Conservation (phyloP, 2,888 invertebrate genomes). For the Timandra comae region DNA sequence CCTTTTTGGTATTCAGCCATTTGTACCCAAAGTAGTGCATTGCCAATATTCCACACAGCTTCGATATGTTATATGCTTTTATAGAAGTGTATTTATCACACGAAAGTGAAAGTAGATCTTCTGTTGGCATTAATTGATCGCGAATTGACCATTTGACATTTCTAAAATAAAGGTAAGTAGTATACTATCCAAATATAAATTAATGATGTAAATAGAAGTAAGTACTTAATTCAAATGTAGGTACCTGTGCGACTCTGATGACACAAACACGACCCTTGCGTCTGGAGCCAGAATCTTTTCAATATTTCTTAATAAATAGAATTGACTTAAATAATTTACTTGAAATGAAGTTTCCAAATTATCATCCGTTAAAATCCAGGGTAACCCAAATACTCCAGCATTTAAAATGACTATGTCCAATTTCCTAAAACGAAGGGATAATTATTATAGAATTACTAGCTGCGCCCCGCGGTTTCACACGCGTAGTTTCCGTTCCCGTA, state of each 20-base stretch:
- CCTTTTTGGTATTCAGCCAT: slow-evolving; percentile 81
- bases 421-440: slow-evolving; percentile 76
- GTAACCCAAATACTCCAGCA: slow-evolving; percentile 87
- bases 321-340: slow-evolving; percentile 91
- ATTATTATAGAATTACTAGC: too few relatives aligned
- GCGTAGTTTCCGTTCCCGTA: too few relatives aligned
- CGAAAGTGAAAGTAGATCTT: slow-evolving; percentile 81
- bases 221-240: too few relatives aligned
- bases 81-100: slow-evolving; percentile 85
- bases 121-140: slow-evolving; percentile 55
- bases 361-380: slow-evolving; percentile 84
- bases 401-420: slow-evolving; percentile 87
- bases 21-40: slow-evolving; percentile 79
- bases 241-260: slow-evolving; percentile 92
- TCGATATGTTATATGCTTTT: slow-evolving; percentile 92
- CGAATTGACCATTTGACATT: slow-evolving; percentile 46
- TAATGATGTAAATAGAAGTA: too few relatives aligned
- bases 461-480: too few relatives aligned
- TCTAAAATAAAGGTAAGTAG: slow-evolving; percentile 35
- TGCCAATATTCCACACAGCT: slow-evolving; percentile 88
- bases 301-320: slow-evolving; percentile 84
- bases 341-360: slow-evolving; percentile 88
- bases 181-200: too few relatives aligned
- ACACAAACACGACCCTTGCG: slow-evolving; percentile 87
- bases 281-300: slow-evolving; percentile 81